Evolutionary conservation across 2,113 vertebrate genomes (phyloP).

Genomic region (Furnarius figulus): DNA sequence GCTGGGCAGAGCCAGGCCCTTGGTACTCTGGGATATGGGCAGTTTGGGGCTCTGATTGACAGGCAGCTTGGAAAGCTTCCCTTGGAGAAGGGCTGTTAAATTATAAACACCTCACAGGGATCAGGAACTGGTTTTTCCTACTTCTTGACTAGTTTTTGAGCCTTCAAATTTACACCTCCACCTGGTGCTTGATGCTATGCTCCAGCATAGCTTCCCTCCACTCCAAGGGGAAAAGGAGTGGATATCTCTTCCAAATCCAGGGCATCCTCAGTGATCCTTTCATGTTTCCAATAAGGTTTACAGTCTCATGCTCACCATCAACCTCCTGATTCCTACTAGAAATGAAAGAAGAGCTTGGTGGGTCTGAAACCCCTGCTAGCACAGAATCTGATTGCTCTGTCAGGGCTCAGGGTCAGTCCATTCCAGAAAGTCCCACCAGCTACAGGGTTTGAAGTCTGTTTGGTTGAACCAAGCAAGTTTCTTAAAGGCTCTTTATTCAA

Average conservation of each 20-base stretch:
- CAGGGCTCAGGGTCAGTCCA: fast-evolving
- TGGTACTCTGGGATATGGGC: fast-evolving
- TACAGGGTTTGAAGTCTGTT: not conserved
- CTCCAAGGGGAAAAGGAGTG: not conserved
- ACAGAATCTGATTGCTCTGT: fast-evolving
- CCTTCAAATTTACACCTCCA: not conserved
- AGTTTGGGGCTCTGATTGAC: not conserved
- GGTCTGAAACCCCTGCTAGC: not conserved
- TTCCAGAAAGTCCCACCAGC: not conserved
- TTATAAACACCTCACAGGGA: not conserved
- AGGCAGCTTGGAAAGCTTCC: not conserved
- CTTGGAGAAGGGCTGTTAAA: not conserved
- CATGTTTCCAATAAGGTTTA: not conserved
- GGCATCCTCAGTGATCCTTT: not conserved
- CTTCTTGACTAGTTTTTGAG: not conserved
- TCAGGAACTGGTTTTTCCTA: not conserved
- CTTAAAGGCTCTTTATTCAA: not conserved
- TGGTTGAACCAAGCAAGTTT: not conserved
- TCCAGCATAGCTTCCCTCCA: not conserved
- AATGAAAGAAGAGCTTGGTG: not conserved
- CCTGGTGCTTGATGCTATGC: fast-evolving
- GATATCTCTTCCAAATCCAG: not conserved
- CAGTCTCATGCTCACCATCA: not conserved
- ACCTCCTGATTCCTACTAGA: not conserved
- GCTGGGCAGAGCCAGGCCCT: not conserved